These are phyloP conservation scores for Pristionchus japonicus DNA, from an alignment of 2,888 invertebrate genomes.

Conservation along the genomic window DNA sequence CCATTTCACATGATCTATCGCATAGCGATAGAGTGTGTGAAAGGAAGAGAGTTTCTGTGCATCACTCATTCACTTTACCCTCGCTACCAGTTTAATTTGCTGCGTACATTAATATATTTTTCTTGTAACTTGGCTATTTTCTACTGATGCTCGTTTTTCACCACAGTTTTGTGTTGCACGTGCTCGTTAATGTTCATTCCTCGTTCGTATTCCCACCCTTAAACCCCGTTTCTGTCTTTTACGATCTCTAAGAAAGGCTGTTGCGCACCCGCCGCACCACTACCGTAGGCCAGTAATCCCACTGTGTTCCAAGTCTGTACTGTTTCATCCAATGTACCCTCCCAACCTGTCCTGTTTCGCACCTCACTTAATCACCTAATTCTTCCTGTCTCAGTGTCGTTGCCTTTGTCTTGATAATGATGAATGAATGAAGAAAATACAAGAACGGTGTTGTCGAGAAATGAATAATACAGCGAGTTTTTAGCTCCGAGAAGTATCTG, in stretches of 20 bases:
- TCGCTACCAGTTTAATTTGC: neutral
- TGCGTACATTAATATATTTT: neutral
- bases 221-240: neutral
- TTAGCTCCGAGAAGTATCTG: neutral
- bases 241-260: conserved; percentile 21
- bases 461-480: neutral
- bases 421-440: neutral
- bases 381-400: neutral
- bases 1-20: neutral
- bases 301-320: neutral
- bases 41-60: neutral
- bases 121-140: neutral
- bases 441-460: neutral
- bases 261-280: neutral
- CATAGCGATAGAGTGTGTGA: neutral
- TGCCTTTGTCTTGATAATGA: neutral
- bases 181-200: neutral
- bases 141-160: neutral
- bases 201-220: neutral
- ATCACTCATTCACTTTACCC: neutral
- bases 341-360: neutral
- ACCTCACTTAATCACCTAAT: neutral
- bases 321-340: neutral
- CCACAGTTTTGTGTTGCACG: too few relatives aligned
- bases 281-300: neutral